phyloP scores from a whole-genome alignment of 2,113 vertebrate genomes.

The Ploceus nigricollis region DNA sequence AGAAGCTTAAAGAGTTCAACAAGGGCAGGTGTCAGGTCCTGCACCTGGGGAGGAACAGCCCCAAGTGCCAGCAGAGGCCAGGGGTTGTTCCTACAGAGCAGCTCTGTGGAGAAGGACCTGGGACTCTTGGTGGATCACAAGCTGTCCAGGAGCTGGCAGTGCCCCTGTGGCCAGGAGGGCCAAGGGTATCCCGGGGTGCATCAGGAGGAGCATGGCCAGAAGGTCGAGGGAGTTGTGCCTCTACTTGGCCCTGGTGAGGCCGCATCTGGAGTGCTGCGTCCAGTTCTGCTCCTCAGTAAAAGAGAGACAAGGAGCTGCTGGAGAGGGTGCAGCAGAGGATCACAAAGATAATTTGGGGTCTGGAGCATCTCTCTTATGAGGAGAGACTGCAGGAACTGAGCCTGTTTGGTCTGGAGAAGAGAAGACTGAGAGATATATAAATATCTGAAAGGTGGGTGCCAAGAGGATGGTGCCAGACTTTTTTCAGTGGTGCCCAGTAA shows the following conservation, averaged over 20 bases:
- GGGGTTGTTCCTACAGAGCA: neutral
- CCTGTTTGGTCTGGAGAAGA: neutral
- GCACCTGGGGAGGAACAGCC: neutral
- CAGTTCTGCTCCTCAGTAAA: neutral
- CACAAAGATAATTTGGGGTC: neutral
- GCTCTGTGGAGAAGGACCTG: neutral
- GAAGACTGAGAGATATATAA: neutral
- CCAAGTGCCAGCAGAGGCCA: neutral
- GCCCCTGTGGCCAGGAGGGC: neutral
- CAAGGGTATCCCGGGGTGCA: neutral
- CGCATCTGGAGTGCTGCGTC: too few species aligned
- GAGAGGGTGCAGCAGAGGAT: neutral
- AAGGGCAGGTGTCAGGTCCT: too few species aligned
- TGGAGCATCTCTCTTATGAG: neutral
- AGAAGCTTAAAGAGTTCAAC: neutral
- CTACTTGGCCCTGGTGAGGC: neutral
- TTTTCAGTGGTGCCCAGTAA: neutral
- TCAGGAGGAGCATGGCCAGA: accelerated
- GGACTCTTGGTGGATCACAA: neutral
- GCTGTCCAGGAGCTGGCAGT: neutral
- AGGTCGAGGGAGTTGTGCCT: neutral
- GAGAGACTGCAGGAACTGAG: neutral
- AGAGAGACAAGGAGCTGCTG: neutral
- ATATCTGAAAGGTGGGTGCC: neutral
- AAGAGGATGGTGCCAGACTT: neutral